These are phyloP conservation scores for Pristionchus maxplancki DNA, from an alignment of 2,888 invertebrate genomes.

Conservation along the genomic window DNA sequence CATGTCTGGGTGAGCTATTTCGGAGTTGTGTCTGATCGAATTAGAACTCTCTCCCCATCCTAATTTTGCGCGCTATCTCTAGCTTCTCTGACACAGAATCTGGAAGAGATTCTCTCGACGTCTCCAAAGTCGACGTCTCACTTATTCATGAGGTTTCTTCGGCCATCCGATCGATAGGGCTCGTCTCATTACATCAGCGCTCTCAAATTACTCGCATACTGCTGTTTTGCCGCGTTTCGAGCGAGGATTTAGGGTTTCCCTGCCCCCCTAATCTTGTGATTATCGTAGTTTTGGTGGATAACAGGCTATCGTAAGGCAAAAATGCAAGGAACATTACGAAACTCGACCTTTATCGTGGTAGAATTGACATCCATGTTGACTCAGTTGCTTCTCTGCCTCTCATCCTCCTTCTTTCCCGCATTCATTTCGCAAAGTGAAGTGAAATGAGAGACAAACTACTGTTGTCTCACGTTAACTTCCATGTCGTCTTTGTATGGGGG, in stretches of 20 bases:
- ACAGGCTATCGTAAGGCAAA: too few species aligned
- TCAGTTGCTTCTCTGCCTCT: constrained; percentile 7
- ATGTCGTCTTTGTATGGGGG: background rate
- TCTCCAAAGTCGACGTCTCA: background rate
- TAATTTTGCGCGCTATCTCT: too few species aligned
- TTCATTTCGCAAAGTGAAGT: constrained; percentile 30
- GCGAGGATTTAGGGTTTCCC: background rate
- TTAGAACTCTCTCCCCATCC: too few species aligned
- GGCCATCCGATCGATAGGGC: background rate
- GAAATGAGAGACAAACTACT: background rate
- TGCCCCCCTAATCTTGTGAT: background rate
- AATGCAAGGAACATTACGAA: too few species aligned
- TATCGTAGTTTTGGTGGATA: too few species aligned
- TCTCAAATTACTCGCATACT: constrained; percentile 17
- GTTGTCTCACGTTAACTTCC: background rate
- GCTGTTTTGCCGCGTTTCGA: constrained; percentile 24
- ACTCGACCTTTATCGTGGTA: too few species aligned
- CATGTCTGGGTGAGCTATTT: constrained; percentile 21
- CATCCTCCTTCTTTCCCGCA: background rate
- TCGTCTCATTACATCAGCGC: background rate
- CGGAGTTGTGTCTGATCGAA: background rate
- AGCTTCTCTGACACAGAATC: too few species aligned
- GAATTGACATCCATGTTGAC: constrained; percentile 25
- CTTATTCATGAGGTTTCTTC: background rate
- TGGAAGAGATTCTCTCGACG: background rate